Percentiles rank a stretch among this genome's conserved stretches.
Conservation (phyloP, 2,797 vertebrate genomes). For the Alosa sapidissima region DNA sequence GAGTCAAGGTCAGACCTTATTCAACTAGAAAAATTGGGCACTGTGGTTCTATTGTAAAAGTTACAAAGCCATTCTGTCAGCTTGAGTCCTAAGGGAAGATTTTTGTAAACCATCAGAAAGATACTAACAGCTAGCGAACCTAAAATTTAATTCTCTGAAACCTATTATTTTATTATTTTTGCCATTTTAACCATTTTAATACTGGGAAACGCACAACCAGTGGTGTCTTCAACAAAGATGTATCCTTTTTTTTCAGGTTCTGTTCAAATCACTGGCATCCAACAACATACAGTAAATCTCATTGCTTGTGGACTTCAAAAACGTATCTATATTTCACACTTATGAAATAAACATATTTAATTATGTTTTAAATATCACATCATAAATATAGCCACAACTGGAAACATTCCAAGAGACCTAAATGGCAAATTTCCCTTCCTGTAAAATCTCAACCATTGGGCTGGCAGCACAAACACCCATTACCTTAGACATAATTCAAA, state of each 20-base stretch:
- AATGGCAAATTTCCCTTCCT: neutral
- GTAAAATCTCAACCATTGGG: neutral
- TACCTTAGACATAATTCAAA: neutral
- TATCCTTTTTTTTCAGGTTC: too few species aligned
- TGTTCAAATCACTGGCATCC: neutral
- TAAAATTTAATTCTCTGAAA: neutral
- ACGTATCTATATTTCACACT: neutral
- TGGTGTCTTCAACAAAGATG: neutral
- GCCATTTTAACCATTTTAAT: neutral
- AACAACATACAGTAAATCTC: neutral
- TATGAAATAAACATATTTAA: neutral
- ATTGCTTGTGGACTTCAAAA: neutral
- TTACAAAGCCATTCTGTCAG: neutral
- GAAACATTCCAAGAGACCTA: constrained; percentile 4
- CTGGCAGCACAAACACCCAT: neutral
- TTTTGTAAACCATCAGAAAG: neutral
- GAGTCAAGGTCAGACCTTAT: neutral
- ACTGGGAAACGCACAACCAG: neutral
- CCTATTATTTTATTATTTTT: neutral
- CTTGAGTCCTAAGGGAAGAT: neutral
- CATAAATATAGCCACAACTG: neutral
- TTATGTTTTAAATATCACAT: too few species aligned
- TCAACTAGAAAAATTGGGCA: neutral
- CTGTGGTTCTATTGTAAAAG: too few species aligned
- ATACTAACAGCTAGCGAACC: neutral